Evolutionary conservation across 2,113 vertebrate species (phyloP).

Genomic region (Ibidorhyncha struthersii): DNA sequence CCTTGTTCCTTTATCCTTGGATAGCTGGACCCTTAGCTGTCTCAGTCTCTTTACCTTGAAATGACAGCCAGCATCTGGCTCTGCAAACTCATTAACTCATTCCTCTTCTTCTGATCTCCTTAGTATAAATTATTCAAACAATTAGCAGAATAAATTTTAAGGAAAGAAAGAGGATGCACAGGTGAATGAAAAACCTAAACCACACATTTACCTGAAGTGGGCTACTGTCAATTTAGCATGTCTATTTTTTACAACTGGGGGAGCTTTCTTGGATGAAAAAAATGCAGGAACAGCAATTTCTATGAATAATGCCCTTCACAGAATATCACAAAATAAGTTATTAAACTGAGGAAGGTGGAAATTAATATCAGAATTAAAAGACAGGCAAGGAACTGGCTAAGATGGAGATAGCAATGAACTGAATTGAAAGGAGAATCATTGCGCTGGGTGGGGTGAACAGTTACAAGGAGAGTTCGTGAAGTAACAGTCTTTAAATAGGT

Average conservation of each 20-base stretch:
- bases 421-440: background rate
- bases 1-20: background rate
- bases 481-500: background rate
- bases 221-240: background rate
- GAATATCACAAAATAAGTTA: background rate
- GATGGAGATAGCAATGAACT: background rate
- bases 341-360: background rate
- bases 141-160: background rate
- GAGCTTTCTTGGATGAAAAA: background rate
- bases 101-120: background rate
- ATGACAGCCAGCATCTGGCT: background rate
- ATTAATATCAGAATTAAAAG: background rate
- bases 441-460: background rate
- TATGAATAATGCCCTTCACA: background rate
- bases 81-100: background rate
- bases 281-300: background rate
- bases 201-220: background rate
- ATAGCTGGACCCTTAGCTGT: background rate
- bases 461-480: background rate
- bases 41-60: background rate
- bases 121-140: background rate
- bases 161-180: background rate
- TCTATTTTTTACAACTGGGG: background rate
- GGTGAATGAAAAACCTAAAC: background rate
- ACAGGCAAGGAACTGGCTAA: background rate